Evolutionary conservation across 2,888 invertebrate species (phyloP).

Genomic region (Agelastica alni): DNA sequence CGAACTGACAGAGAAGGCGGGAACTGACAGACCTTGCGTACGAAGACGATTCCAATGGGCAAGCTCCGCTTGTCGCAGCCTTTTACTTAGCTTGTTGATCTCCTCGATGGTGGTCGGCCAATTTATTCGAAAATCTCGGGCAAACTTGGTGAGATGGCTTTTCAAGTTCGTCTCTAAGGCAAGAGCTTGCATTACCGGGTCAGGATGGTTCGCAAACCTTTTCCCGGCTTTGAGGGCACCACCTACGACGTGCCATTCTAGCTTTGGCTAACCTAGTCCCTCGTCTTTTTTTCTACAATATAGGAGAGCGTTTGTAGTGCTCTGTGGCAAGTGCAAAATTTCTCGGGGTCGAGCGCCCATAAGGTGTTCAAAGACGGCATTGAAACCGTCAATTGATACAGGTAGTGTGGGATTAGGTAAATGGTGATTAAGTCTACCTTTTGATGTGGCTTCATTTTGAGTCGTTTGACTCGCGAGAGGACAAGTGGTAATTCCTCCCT

Average conservation of each 20-base stretch:
- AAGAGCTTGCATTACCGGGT: slow-evolving; percentile 41
- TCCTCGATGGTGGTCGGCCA: too few species aligned
- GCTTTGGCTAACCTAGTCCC: slow-evolving; percentile 43
- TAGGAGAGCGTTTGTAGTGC: slow-evolving; percentile 38
- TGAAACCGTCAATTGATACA: slow-evolving; percentile 49
- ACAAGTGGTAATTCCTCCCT: too few species aligned
- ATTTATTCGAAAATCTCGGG: slow-evolving; percentile 30
- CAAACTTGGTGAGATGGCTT: slow-evolving; percentile 16
- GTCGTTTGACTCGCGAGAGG: too few species aligned
- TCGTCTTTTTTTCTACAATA: slow-evolving; percentile 42
- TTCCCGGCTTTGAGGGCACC: slow-evolving; percentile 26
- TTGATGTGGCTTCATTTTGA: too few species aligned
- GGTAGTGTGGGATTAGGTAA: slow-evolving; percentile 50
- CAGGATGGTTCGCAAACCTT: slow-evolving; percentile 24
- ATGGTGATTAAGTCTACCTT: slow-evolving; percentile 46
- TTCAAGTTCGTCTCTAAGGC: slow-evolving; percentile 44
- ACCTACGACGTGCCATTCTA: slow-evolving; percentile 35
- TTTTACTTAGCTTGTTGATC: too few species aligned
- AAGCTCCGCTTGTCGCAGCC: too few species aligned
- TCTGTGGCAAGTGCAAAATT: slow-evolving; percentile 43
- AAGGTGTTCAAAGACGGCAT: slow-evolving; percentile 32
- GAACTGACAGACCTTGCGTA: too few species aligned
- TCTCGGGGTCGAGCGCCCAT: slow-evolving; percentile 36
- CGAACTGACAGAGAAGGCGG: too few species aligned
- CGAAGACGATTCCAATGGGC: too few species aligned